Evolutionary conservation across 2,888 invertebrate species (phyloP).

Genomic region (Sturmia bella): DNA sequence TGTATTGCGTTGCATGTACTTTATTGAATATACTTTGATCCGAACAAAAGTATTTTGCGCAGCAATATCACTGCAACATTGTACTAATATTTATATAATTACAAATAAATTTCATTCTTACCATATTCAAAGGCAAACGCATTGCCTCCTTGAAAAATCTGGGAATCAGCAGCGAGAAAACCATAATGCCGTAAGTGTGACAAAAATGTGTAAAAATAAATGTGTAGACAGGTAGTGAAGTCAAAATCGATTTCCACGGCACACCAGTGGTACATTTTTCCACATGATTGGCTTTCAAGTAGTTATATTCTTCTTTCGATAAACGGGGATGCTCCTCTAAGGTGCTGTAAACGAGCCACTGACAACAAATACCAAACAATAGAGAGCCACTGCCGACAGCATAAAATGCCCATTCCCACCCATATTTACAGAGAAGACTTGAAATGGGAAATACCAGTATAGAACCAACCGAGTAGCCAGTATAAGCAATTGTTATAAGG

Average conservation of each 20-base stretch:
- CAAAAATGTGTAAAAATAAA: conserved; percentile 83
- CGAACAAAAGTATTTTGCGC: no score
- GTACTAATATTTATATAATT: no score
- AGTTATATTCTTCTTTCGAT: conserved; percentile 80
- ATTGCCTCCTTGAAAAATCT: conserved; percentile 82
- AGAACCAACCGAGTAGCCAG: conserved; percentile 82
- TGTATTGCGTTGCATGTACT: no score
- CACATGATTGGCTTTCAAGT: conserved; percentile 72
- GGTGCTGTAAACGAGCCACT: conserved; percentile 82
- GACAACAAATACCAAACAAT: conserved; percentile 73
- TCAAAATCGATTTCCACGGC: conserved; percentile 82
- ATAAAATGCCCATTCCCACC: conserved; percentile 86
- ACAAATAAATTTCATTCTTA: conserved; percentile 74
- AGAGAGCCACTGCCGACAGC: conserved; percentile 80
- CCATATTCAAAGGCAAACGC: conserved; percentile 80
- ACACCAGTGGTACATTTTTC: conserved; percentile 74
- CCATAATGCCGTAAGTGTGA: conserved; percentile 81
- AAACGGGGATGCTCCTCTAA: conserved; percentile 84
- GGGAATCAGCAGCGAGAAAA: conserved; percentile 80
- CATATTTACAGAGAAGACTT: conserved; percentile 84
- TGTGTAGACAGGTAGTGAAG: conserved; percentile 82
- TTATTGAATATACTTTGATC: no score
- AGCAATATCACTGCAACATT: no score
- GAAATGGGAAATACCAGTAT: conserved; percentile 84
- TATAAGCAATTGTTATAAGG: conserved; percentile 81